A percentile compares a stretch with the other conserved stretches of the same genome.
Conservation (phyloP, 2,113 vertebrate genomes). For the Nettapus auritus region DNA sequence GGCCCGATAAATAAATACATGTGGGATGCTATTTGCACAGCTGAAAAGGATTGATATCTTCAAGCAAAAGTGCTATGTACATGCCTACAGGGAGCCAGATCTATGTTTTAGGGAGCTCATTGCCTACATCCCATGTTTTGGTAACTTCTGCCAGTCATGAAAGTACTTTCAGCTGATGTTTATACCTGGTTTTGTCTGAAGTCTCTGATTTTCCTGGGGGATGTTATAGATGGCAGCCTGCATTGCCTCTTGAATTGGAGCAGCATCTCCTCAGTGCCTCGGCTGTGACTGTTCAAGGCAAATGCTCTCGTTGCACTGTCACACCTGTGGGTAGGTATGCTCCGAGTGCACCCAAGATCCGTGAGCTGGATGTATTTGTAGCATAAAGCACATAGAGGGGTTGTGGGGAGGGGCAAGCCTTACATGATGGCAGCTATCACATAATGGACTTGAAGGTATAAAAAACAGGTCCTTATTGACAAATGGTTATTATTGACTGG, state of each 20-base stretch:
- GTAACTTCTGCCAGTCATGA: neutral
- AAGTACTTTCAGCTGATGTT: neutral
- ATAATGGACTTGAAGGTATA: neutral
- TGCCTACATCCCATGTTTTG: fast-evolving
- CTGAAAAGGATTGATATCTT: neutral
- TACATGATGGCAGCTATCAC: neutral
- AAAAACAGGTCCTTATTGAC: neutral
- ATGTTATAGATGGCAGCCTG: neutral
- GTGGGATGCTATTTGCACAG: neutral
- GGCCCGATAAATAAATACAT: neutral
- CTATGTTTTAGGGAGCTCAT: neutral
- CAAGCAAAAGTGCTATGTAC: neutral
- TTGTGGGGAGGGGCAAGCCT: neutral
- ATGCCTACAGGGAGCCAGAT: neutral
- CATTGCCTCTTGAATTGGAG: neutral
- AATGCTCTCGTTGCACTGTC: neutral
- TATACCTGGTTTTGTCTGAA: neutral
- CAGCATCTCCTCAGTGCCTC: neutral
- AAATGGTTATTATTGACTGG: neutral
- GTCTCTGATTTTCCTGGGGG: neutral
- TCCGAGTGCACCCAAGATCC: neutral
- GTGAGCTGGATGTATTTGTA: neutral
- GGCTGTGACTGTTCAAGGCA: neutral
- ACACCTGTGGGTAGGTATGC: neutral
- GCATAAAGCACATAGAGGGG: neutral